Evolutionary conservation across 2,113 vertebrate genomes (phyloP).

Genomic region (Electrona antarctica): DNA sequence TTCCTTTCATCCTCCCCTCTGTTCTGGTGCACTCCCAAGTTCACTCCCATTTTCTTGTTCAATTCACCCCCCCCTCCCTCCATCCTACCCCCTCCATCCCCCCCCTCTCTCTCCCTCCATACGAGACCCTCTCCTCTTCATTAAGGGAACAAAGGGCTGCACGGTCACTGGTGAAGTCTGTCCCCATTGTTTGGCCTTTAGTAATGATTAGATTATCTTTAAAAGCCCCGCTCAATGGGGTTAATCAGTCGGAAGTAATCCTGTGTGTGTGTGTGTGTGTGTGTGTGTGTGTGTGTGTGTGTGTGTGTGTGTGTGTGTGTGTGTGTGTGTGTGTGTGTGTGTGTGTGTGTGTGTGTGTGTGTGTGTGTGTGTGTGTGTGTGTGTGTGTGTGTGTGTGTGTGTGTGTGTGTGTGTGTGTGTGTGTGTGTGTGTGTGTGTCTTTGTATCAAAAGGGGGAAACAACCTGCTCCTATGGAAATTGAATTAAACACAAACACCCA

Average conservation of each 20-base stretch:
- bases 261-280: constrained; percentile 55
- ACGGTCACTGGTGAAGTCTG: constrained; percentile 62
- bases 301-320: neutral
- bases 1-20: constrained; percentile 47
- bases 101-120: constrained; percentile 3
- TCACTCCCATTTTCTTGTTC: constrained; percentile 52
- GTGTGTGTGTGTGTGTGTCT: neutral
- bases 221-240: constrained; percentile 73
- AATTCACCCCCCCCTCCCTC: constrained; percentile 39
- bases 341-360: neutral
- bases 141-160: constrained; percentile 67
- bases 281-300: constrained; percentile 22
- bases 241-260: constrained; percentile 81
- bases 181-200: constrained; percentile 73
- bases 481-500: constrained; percentile 24
- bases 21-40: constrained; percentile 48
- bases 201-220: constrained; percentile 82
- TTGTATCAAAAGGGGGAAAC: constrained; percentile 31
- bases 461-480: constrained; percentile 58
- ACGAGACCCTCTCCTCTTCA: constrained; percentile 69
- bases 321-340: constrained; percentile 15
- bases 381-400: neutral
- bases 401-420: neutral
- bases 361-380: constrained; percentile 17
- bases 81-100: constrained; percentile 5